These are phyloP conservation scores for Coptodon bakossiorum DNA, from an alignment of 2,113 vertebrate species.

Conservation along the genomic window DNA sequence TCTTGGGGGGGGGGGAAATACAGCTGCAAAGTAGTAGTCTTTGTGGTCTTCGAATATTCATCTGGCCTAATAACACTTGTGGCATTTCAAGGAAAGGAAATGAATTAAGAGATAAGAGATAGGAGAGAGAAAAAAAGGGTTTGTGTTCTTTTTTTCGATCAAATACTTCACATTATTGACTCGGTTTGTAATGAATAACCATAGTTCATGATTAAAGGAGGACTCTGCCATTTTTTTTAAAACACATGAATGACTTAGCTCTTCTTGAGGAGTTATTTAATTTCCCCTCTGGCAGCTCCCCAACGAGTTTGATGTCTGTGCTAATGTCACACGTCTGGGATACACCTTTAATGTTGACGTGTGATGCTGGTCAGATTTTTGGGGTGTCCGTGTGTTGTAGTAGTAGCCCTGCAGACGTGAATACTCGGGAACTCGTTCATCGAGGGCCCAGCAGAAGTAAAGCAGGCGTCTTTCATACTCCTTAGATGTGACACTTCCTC, in stretches of 20 bases:
- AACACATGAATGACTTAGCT: not conserved
- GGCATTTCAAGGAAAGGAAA: not conserved
- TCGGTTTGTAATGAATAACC: constrained; percentile 6
- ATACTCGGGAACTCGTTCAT: not conserved
- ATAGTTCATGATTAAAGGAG: not conserved
- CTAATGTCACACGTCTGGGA: not conserved
- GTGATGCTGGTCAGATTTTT: not conserved
- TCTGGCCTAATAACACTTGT: not conserved
- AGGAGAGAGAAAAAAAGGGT: not conserved
- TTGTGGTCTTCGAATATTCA: not conserved
- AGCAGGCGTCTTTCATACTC: not conserved
- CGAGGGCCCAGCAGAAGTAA: not conserved
- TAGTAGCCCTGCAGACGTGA: not conserved
- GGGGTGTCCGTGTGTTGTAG: not conserved
- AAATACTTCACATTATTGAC: not conserved
- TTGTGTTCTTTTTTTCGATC: not conserved
- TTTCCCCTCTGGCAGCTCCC: not conserved
- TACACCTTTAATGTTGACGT: not conserved
- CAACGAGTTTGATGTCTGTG: not conserved
- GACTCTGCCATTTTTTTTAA: not conserved
- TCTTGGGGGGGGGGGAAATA: rapidly evolving
- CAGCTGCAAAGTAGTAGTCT: not conserved
- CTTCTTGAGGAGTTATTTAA: not conserved
- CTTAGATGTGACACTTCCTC: constrained; percentile 58
- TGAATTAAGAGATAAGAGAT: not conserved